Conservation (phyloP, 1,140 invertebrate species). For the Drosophila novamexicana region DNA sequence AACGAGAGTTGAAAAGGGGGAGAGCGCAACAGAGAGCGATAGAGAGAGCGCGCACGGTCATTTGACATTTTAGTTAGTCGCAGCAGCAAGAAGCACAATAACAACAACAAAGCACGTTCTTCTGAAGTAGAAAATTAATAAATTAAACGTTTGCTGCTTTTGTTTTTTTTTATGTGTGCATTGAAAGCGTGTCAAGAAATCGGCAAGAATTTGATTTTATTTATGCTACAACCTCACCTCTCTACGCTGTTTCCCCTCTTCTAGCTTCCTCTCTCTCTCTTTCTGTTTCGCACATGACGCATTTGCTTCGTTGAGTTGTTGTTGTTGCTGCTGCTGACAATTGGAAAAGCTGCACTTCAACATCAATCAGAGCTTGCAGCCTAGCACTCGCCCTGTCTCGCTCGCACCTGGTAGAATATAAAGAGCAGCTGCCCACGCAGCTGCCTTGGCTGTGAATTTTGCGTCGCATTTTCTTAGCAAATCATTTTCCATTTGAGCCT, state of each 20-base stretch:
- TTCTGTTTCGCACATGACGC: conserved; percentile 17
- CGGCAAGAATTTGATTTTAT: conserved; percentile 52
- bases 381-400: conserved; percentile 11
- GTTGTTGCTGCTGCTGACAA: conserved; percentile 10
- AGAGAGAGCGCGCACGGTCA: conserved; percentile 13
- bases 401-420: neutral
- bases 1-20: conserved; percentile 9
- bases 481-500: conserved; percentile 49
- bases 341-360: conserved; percentile 32
- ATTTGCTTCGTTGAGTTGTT: conserved; percentile 37
- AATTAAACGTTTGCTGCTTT: conserved; percentile 38
- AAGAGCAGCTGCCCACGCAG: conserved; percentile 42
- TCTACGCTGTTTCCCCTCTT: neutral
- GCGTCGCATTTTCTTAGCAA: conserved; percentile 57
- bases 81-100: conserved; percentile 23
- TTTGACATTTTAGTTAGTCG: conserved; percentile 63
- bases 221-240: neutral
- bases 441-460: conserved; percentile 43
- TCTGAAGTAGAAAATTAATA: conserved; percentile 60
- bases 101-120: conserved; percentile 20
- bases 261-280: neutral
- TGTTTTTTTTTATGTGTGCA: conserved; percentile 35
- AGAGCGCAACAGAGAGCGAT: conserved; percentile 2
- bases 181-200: conserved; percentile 42
- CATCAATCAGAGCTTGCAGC: conserved; percentile 54